A percentile compares a stretch with the other conserved stretches of the same genome.
These are phyloP conservation scores for Urosaurus nigricauda DNA, from an alignment of 2,797 vertebrate species.

Conservation along the genomic window DNA sequence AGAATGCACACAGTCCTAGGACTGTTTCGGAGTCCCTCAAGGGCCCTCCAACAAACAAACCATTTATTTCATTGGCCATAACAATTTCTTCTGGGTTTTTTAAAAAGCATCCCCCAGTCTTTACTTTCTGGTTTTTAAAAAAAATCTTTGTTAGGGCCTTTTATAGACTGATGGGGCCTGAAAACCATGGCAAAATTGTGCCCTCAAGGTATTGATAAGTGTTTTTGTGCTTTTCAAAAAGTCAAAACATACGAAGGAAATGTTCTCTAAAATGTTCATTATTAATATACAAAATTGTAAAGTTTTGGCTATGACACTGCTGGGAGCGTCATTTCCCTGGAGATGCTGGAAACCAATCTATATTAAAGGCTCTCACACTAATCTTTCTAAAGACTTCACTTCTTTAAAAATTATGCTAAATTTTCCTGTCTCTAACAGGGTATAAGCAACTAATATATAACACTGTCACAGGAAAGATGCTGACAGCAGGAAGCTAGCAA, in stretches of 20 bases:
- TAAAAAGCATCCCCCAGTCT: too few species aligned
- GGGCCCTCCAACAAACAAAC: too few species aligned
- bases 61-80: too few species aligned
- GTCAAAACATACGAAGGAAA: background rate
- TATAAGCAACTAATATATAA: slow-evolving; percentile 21
- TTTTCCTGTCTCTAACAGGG: background rate
- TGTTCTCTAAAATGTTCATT: background rate
- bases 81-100: too few species aligned
- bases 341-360: background rate
- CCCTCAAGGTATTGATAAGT: too few species aligned
- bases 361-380: background rate
- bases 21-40: too few species aligned
- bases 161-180: too few species aligned
- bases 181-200: too few species aligned
- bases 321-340: background rate
- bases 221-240: too few species aligned
- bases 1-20: too few species aligned
- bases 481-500: slow-evolving; percentile 42
- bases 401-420: slow-evolving; percentile 1
- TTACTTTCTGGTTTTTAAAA: too few species aligned
- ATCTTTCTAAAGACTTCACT: background rate
- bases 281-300: background rate
- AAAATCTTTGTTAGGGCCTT: too few species aligned
- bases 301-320: background rate
- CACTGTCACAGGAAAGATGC: slow-evolving; percentile 45